Percentiles rank a stretch among this genome's conserved stretches.
Evolutionary conservation across 1,140 invertebrate genomes (phyloP).

Genomic region (Pantala flavescens): DNA sequence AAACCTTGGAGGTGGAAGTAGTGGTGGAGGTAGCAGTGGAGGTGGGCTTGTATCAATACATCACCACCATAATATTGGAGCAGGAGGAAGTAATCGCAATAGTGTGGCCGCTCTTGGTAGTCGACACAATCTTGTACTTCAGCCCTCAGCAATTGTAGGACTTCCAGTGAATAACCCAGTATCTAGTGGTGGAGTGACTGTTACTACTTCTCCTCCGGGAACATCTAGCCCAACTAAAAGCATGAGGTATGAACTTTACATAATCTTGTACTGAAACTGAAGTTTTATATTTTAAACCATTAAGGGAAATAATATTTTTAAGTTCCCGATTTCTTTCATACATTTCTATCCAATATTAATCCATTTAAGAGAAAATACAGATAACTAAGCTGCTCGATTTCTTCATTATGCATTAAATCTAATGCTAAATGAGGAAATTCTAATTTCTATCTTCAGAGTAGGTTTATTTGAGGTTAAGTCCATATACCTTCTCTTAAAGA

Average conservation of each 20-base stretch:
- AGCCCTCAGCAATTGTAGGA: conserved; percentile 12
- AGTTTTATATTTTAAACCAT: too few relatives aligned
- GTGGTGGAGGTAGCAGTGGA: neutral
- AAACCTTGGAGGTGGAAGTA: conserved; percentile 27
- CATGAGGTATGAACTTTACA: conserved; percentile 27
- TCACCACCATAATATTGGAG: conserved; percentile 6
- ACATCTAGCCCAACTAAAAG: conserved; percentile 30
- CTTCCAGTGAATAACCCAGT: conserved; percentile 27
- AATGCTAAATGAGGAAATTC: too few relatives aligned
- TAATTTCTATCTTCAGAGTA: too few relatives aligned
- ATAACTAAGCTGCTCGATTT: too few relatives aligned
- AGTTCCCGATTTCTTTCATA: too few relatives aligned
- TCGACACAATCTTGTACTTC: conserved; percentile 12
- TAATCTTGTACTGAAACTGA: neutral
- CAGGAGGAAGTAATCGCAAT: neutral
- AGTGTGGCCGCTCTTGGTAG: neutral
- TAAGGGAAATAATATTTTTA: too few relatives aligned
- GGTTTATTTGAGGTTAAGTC: too few relatives aligned
- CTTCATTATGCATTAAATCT: too few relatives aligned
- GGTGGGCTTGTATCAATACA: conserved; percentile 19
- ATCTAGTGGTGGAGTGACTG: conserved; percentile 51
- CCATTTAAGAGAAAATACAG: too few relatives aligned
- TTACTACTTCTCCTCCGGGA: conserved; percentile 38
- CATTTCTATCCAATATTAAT: too few relatives aligned
- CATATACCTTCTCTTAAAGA: too few relatives aligned